Base-by-base conservation (phyloP, 2,888 invertebrate species). In the Sepioteuthis lessoniana region DNA sequence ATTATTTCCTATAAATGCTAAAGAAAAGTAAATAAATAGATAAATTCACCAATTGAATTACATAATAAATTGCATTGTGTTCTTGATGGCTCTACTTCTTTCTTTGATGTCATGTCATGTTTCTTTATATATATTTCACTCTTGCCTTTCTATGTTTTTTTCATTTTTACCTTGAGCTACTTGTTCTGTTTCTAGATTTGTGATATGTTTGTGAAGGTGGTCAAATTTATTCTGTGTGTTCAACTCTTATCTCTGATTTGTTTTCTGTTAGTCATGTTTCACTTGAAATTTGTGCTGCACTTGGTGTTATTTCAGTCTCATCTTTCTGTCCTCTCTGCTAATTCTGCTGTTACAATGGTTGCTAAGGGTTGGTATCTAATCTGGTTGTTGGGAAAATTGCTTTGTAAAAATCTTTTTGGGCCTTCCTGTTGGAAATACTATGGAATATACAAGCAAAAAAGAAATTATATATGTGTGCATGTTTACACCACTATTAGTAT, bases 151-250 rank as follows among this genome's bases (percentile, higher is more conserved):
- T 76, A n/a, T 76, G 76, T 35, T 76, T 8, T 76, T n/a, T 76
- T 76, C 31, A 31, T 31, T 60, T 76, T n/a, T n/a, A 76, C n/a
- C 16, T 76, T 1, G 10, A 76, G 16, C 76, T 76, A 8, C n/a
- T 35, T 76, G 76, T 76, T n/a, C n/a, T 35, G n/a, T 76, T 76
- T n/a, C n/a, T 55, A 55, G 25, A 21, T 0, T 55, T 76, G n/a
- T 76, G 76, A n/a, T n/a, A 76, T 76, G 76, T 76, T 76, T 76
- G 76, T n/a, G 76, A 76, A 76, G 76, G n/a, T 76, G 76, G 76
- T 76, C 76, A 76, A 76, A n/a, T 31, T 19, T 76, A n/a, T 35
- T 13, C 76, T n/a, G 0, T 76, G 13, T 76, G 0, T 76, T 35
- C 2, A 31, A n/a, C 76, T 76, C 76, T 76, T 76, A 31, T n/a